Conservation (phyloP, 2,888 invertebrate genomes). For the Stenodema calcarata region DNA sequence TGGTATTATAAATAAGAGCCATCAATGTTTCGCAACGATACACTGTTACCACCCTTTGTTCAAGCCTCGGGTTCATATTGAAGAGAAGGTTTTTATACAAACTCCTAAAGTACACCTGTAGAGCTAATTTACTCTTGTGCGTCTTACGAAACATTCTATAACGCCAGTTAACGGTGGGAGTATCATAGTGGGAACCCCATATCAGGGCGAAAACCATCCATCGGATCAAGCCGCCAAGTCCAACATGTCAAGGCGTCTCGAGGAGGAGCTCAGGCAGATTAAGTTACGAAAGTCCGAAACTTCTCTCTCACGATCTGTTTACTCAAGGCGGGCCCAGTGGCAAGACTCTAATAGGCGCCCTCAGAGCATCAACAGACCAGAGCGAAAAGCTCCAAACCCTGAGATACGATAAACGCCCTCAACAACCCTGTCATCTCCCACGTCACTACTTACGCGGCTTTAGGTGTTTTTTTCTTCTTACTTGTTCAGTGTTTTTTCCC, state of each 20-base stretch:
- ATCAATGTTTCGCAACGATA: too few relatives aligned
- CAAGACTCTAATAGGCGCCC: conserved; percentile 30
- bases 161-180: too few relatives aligned
- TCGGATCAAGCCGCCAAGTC: background rate
- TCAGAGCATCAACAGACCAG: background rate
- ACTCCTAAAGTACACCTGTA: too few relatives aligned
- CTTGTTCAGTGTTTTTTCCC: background rate
- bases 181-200: too few relatives aligned
- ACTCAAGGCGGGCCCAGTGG: conserved; percentile 24
- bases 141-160: too few relatives aligned
- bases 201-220: background rate
- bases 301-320: conserved; percentile 29
- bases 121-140: too few relatives aligned
- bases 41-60: too few relatives aligned
- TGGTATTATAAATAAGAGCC: too few relatives aligned
- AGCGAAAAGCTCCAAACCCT: conserved; percentile 39
- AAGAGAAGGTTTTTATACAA: too few relatives aligned
- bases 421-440: conserved; percentile 41
- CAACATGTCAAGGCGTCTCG: conserved; percentile 37
- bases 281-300: conserved; percentile 44
- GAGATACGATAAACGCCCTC: conserved; percentile 42
- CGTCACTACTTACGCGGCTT: conserved; percentile 8
- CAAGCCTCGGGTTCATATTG: too few relatives aligned
- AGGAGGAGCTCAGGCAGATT: conserved; percentile 16
- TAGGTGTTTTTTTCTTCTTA: background rate